A percentile compares a stretch with the other conserved stretches of the same genome.
These are phyloP conservation scores for Babylonia areolata DNA, from an alignment of 1,140 invertebrate genomes.

Conservation along the genomic window DNA sequence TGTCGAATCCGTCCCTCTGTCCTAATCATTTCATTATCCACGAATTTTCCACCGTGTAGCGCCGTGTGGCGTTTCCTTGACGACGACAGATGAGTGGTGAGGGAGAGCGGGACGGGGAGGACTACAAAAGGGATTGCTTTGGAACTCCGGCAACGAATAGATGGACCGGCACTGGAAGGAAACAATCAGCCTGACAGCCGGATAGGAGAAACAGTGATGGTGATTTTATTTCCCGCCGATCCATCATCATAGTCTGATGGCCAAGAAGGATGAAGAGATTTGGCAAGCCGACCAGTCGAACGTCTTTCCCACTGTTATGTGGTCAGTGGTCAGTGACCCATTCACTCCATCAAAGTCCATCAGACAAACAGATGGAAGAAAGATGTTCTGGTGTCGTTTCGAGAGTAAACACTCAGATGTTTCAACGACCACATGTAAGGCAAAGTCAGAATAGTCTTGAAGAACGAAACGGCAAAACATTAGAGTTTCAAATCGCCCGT, in stretches of 20 bases:
- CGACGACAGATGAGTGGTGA: background rate
- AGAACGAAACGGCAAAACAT: no score
- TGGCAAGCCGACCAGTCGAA: background rate
- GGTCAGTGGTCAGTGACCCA: background rate
- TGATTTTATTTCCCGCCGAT: constrained; percentile 10
- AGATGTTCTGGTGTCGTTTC: no score
- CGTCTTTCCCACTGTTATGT: background rate
- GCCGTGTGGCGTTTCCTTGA: background rate
- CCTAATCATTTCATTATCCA: constrained; percentile 18
- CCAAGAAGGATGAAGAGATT: background rate
- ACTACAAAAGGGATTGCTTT: background rate
- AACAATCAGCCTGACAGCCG: constrained; percentile 16
- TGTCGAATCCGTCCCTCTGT: background rate
- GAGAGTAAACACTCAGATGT: no score
- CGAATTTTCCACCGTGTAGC: constrained; percentile 3
- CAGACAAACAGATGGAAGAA: background rate
- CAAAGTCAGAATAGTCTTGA: no score
- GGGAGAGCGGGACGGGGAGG: background rate
- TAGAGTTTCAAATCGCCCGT: no score
- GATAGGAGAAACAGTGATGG: background rate
- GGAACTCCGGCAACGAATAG: background rate
- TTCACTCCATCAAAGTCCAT: background rate
- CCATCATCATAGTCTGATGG: constrained; percentile 18
- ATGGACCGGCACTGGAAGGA: background rate
- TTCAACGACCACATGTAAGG: no score